Conservation (phyloP, 92 coral and sea anemone genomes). For the Hydrozoanthus gracilis region DNA sequence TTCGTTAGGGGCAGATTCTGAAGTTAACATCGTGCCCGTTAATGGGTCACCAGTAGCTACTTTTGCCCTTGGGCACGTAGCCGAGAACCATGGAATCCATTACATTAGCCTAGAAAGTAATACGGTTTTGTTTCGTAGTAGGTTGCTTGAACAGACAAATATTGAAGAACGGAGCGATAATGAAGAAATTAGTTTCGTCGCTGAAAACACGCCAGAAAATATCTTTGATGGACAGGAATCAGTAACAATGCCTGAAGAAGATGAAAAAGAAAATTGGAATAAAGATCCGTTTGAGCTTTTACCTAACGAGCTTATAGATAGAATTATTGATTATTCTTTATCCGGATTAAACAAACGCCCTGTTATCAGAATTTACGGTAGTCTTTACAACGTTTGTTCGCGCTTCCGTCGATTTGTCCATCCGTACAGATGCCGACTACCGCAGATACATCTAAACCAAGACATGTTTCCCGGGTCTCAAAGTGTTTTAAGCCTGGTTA, state of each 20-base stretch:
- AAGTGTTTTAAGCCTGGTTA: slow-evolving; percentile 31
- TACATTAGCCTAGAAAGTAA: neutral
- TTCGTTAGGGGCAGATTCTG: slow-evolving; percentile 25
- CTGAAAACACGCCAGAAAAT: neutral
- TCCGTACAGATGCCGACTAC: slow-evolving; percentile 26
- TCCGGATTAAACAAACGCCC: slow-evolving; percentile 34
- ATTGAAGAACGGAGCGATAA: neutral
- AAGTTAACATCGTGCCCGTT: slow-evolving; percentile 29
- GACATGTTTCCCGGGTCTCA: slow-evolving; percentile 51
- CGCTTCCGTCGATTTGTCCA: slow-evolving; percentile 43
- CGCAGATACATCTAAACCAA: slow-evolving; percentile 44
- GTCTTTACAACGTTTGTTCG: slow-evolving; percentile 41
- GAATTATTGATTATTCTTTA: slow-evolving; percentile 32
- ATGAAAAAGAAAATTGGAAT: slow-evolving; percentile 29
- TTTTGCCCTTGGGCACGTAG: neutral
- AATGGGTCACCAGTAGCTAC: slow-evolving; percentile 49
- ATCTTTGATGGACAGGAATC: neutral
- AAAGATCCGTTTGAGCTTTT: slow-evolving; percentile 41
- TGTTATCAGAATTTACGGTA: slow-evolving; percentile 31
- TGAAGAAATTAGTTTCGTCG: neutral
- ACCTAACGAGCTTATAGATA: slow-evolving; percentile 50
- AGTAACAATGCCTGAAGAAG: neutral
- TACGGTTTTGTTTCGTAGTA: neutral
- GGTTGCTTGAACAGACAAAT: neutral
- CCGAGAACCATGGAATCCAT: neutral